phyloP scores from a whole-genome alignment of 2,113 vertebrate genomes.

The Centropus bengalensis region DNA sequence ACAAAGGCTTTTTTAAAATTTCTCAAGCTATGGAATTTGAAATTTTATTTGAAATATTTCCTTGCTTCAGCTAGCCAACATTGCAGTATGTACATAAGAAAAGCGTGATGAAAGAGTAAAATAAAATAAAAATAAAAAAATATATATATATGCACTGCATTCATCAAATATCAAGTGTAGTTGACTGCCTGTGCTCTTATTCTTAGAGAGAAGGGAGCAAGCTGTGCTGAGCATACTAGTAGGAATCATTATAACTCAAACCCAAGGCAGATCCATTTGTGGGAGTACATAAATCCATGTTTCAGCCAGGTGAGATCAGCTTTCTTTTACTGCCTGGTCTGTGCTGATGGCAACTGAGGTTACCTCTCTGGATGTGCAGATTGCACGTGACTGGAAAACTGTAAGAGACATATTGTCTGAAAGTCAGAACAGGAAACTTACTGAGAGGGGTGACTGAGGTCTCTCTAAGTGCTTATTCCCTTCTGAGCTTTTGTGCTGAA shows the following conservation, averaged over 20 bases:
- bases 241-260: background rate
- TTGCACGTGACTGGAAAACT: background rate
- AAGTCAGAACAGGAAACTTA: constrained; percentile 41
- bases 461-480: constrained; percentile 54
- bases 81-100: background rate
- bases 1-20: background rate
- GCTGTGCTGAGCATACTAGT: background rate
- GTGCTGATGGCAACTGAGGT: background rate
- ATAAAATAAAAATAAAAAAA: background rate
- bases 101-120: background rate
- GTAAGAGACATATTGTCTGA: constrained; percentile 29
- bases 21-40: background rate
- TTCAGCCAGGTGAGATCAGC: background rate
- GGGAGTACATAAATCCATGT: background rate
- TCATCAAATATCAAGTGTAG: rapidly evolving
- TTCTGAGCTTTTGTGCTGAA: constrained; percentile 58
- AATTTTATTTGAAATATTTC: background rate
- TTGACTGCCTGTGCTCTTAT: background rate
- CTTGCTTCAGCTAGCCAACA: background rate
- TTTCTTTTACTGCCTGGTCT: background rate
- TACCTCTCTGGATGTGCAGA: background rate
- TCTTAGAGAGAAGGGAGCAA: background rate
- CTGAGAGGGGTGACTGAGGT: constrained; percentile 37
- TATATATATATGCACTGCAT: background rate
- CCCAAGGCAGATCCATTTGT: background rate